Evolutionary conservation across 2,888 invertebrate species (phyloP).

Genomic region (Drosophila ezoana): DNA sequence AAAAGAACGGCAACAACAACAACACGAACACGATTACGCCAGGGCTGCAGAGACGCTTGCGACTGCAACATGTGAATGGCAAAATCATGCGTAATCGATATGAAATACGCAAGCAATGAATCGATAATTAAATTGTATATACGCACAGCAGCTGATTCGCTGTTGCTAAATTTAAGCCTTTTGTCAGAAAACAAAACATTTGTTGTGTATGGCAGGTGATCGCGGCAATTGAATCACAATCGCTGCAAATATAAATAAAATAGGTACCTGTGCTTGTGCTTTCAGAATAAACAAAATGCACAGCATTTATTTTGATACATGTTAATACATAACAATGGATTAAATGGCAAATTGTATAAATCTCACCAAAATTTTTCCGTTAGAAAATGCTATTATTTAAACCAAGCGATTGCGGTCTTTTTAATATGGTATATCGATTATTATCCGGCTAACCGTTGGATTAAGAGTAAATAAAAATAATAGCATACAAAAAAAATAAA

Average conservation of each 20-base stretch:
- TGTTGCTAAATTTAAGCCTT: no score
- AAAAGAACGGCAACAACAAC: slow-evolving; percentile 66
- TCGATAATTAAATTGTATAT: slow-evolving; percentile 9
- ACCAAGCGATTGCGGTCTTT: slow-evolving; percentile 13
- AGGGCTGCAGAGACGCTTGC: slow-evolving; percentile 22
- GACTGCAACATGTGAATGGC: slow-evolving; percentile 36
- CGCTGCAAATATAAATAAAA: background rate
- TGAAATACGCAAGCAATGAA: background rate
- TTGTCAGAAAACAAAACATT: background rate
- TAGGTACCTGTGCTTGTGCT: background rate
- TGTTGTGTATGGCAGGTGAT: background rate
- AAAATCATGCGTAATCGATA: slow-evolving; percentile 32
- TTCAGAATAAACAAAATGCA: background rate
- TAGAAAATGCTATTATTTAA: slow-evolving; percentile 22
- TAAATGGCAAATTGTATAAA: no score
- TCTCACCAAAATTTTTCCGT: no score
- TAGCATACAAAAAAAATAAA: slow-evolving; percentile 21
- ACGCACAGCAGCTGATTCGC: background rate
- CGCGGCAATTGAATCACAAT: background rate
- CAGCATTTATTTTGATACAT: background rate
- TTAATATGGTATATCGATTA: slow-evolving; percentile 29
- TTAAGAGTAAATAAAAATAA: slow-evolving; percentile 13
- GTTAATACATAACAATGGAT: background rate
- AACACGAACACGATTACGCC: slow-evolving; percentile 32
- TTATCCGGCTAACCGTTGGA: slow-evolving; percentile 19